A percentile compares a stretch with the other conserved stretches of the same genome.
These are phyloP conservation scores for Samia ricini DNA, from an alignment of 1,140 invertebrate genomes.

Conservation along the genomic window DNA sequence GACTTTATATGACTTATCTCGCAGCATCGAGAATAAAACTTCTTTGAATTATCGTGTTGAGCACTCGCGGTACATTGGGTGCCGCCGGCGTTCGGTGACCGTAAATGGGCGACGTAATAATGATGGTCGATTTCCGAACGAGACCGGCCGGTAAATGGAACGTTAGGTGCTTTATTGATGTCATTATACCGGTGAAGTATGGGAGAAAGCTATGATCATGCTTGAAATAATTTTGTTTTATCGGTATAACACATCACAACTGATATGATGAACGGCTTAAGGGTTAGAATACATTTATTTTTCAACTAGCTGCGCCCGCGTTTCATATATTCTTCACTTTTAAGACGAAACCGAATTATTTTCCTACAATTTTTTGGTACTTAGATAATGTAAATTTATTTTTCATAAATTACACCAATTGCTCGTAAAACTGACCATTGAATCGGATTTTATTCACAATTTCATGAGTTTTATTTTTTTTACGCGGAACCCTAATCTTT, in stretches of 20 bases:
- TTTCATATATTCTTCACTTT: too few relatives aligned
- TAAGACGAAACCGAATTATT: too few relatives aligned
- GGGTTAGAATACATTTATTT: too few relatives aligned
- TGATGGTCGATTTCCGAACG: slow-evolving; percentile 54
- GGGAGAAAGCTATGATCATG: slow-evolving; percentile 16
- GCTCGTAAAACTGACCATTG: too few relatives aligned
- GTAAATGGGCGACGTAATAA: slow-evolving; percentile 46
- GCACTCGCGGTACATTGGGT: slow-evolving; percentile 32
- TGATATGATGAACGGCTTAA: not conserved
- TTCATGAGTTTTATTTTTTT: too few relatives aligned
- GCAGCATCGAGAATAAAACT: not conserved
- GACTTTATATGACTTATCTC: not conserved
- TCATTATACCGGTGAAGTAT: slow-evolving; percentile 3
- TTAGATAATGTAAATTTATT: too few relatives aligned
- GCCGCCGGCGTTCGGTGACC: slow-evolving; percentile 23
- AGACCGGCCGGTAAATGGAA: slow-evolving; percentile 75
- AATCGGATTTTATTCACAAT: too few relatives aligned
- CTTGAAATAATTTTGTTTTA: slow-evolving; percentile 1
- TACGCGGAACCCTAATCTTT: too few relatives aligned
- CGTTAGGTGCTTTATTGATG: slow-evolving; percentile 24
- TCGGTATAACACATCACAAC: not conserved
- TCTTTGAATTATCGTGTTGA: slow-evolving; percentile 47
- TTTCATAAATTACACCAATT: too few relatives aligned
- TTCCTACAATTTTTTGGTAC: too few relatives aligned
- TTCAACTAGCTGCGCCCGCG: too few relatives aligned